phyloP scores from a whole-genome alignment of 2,113 vertebrate species.

The Sarotherodon lohbergeri region DNA sequence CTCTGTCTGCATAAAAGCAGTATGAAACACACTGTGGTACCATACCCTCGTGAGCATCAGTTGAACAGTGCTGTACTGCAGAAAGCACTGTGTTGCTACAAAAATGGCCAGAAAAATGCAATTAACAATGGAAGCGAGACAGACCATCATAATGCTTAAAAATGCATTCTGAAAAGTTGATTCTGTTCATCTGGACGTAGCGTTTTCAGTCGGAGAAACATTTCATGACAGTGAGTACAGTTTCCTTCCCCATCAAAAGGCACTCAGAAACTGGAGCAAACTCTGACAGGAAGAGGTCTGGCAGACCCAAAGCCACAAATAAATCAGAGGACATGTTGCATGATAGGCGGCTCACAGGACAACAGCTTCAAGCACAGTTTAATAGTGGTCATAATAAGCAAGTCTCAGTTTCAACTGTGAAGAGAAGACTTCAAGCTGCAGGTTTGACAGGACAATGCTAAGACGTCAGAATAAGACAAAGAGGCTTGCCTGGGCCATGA shows the following conservation, averaged over 20 bases:
- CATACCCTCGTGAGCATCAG: neutral
- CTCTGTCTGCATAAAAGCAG: neutral
- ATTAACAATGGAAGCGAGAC: accelerated
- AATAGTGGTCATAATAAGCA: neutral
- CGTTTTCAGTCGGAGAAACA: accelerated
- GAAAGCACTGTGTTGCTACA: neutral
- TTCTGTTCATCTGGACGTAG: neutral
- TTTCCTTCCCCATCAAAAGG: neutral
- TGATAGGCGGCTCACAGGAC: accelerated
- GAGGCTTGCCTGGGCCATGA: neutral
- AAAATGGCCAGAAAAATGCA: neutral
- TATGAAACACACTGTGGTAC: neutral
- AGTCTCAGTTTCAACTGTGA: neutral
- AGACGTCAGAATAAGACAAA: neutral
- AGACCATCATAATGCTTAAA: neutral
- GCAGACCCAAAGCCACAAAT: neutral
- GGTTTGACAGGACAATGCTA: neutral
- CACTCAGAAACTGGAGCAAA: neutral
- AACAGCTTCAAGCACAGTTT: neutral
- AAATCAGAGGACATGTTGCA: neutral
- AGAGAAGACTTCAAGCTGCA: neutral
- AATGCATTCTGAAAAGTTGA: neutral
- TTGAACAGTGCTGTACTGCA: neutral
- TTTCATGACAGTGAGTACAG: accelerated
- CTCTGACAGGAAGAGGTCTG: neutral